Percentiles rank a stretch among this genome's conserved stretches.
Conservation (phyloP, 1,140 invertebrate species). For the Olivierus martensii region DNA sequence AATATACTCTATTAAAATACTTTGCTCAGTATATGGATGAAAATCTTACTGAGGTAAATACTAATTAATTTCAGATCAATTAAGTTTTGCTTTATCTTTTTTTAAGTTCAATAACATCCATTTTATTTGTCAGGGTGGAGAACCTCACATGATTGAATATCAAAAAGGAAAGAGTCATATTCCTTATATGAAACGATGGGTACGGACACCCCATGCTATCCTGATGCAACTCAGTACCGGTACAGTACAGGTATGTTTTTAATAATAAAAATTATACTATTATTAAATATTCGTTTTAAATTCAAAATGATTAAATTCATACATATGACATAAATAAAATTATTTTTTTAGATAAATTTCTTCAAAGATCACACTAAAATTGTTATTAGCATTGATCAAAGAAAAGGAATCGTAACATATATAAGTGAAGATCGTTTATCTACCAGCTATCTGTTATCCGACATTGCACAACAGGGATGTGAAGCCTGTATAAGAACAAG, state of each 20-base stretch:
- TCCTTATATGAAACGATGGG: slow-evolving; percentile 42
- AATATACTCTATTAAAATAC: slow-evolving; percentile 41
- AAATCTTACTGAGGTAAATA: slow-evolving; percentile 40
- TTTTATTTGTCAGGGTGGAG: slow-evolving; percentile 29
- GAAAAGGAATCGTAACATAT: slow-evolving; percentile 37
- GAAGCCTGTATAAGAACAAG: slow-evolving; percentile 39
- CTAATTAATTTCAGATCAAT: too few species aligned
- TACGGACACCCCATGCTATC: slow-evolving; percentile 43
- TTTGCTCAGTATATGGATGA: slow-evolving; percentile 49
- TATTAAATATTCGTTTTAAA: too few species aligned
- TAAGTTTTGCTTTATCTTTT: too few species aligned
- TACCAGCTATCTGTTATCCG: slow-evolving; percentile 41
- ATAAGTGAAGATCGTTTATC: slow-evolving; percentile 42
- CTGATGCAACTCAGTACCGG: slow-evolving; percentile 45
- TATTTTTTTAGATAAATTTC: slow-evolving; percentile 41
- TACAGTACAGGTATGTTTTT: slow-evolving; percentile 39
- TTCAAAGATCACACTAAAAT: slow-evolving; percentile 48
- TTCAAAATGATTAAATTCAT: too few species aligned
- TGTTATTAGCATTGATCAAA: slow-evolving; percentile 30
- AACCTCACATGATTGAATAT: slow-evolving; percentile 13
- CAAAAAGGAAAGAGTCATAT: slow-evolving; percentile 27
- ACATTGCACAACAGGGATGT: slow-evolving; percentile 43
- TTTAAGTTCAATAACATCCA: too few species aligned
- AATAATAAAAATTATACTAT: background rate
- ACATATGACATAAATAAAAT: too few species aligned